These are phyloP conservation scores for Propithecus perrieri DNA, from an alignment of 2,797 vertebrate species.

Conservation along the genomic window DNA sequence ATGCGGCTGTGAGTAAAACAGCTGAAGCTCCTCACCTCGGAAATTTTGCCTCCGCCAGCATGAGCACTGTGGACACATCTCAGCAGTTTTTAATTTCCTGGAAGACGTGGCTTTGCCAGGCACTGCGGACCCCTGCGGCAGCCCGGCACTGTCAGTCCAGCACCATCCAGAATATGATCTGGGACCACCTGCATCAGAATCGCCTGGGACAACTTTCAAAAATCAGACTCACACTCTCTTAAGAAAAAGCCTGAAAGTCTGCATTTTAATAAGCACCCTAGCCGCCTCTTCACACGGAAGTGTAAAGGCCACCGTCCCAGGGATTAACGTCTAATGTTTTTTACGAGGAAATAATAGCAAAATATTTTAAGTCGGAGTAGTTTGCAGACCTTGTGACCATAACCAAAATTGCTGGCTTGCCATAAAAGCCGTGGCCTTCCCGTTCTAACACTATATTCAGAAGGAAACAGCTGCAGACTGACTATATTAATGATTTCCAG, in stretches of 20 bases:
- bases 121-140: neutral
- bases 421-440: neutral
- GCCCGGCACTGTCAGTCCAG: neutral
- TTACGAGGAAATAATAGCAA: neutral
- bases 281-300: neutral
- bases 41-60: neutral
- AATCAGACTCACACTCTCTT: neutral
- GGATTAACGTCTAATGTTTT: neutral
- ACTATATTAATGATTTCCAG: conserved; percentile 60
- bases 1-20: neutral
- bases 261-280: neutral
- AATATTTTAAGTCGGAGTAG: neutral
- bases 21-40: neutral
- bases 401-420: neutral
- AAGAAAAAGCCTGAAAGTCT: neutral
- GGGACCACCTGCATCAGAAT: neutral
- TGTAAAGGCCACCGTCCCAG: neutral
- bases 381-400: neutral
- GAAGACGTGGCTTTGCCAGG: neutral
- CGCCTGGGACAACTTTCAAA: neutral
- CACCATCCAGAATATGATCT: conserved; percentile 12
- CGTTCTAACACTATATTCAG: neutral
- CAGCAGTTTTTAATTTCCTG: neutral
- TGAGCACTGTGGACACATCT: neutral
- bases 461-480: conserved; percentile 43